These are phyloP conservation scores for Syrista parreyssii DNA, from an alignment of 2,888 invertebrate genomes.

Conservation along the genomic window DNA sequence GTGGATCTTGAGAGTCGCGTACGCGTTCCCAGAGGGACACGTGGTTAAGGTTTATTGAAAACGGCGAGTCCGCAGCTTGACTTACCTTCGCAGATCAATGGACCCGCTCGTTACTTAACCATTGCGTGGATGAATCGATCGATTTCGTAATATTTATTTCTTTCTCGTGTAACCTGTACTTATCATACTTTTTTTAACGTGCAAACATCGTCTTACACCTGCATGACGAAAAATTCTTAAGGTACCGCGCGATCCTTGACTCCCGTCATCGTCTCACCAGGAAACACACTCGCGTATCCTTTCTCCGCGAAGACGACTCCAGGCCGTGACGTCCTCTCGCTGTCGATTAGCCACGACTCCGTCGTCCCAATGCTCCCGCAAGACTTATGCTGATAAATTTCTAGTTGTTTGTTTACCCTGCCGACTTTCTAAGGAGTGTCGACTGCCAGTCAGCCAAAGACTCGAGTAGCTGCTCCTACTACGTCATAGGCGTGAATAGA, in stretches of 20 bases:
- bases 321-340: neutral
- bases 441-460: constrained; percentile 16
- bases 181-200: neutral
- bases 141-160: neutral
- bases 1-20: neutral
- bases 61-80: neutral
- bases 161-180: neutral
- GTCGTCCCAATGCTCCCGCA: neutral
- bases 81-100: no score
- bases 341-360: neutral
- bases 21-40: neutral
- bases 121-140: no score
- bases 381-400: constrained; percentile 36
- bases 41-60: neutral
- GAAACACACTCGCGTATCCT: neutral
- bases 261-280: neutral
- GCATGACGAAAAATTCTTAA: neutral
- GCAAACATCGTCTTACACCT: neutral
- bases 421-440: constrained; percentile 59
- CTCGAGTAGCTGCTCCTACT: constrained; percentile 23
- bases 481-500: constrained; percentile 47
- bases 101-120: no score
- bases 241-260: neutral
- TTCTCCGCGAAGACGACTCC: neutral
- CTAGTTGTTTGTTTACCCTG: constrained; percentile 41